Conservation (phyloP, 2,888 invertebrate species). For the Pheosia tremula region DNA sequence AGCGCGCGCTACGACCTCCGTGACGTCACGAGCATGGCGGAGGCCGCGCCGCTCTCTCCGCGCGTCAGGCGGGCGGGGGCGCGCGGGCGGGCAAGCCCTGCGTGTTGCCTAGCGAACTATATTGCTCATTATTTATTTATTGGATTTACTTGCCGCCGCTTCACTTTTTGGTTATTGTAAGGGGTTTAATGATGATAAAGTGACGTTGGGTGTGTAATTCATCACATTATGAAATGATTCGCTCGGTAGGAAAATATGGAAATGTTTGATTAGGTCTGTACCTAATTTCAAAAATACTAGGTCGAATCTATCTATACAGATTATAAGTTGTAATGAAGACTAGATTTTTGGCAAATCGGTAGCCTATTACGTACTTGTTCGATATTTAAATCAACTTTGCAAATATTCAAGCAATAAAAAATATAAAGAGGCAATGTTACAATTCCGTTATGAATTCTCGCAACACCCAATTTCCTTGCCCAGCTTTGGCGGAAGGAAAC, state of each 20-base stretch:
- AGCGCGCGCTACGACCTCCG: slow-evolving; percentile 64
- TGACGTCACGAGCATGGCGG: slow-evolving; percentile 59
- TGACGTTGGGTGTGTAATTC: slow-evolving; percentile 26
- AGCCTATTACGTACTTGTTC: too few species aligned
- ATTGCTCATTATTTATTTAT: slow-evolving; percentile 57
- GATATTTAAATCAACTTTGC: too few species aligned
- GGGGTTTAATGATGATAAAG: slow-evolving; percentile 32
- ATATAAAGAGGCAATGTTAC: too few species aligned
- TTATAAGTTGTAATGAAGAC: too few species aligned
- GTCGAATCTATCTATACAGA: too few species aligned
- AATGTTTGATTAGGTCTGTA: neutral
- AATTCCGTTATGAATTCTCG: too few species aligned
- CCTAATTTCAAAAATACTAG: too few species aligned
- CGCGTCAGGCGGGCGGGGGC: slow-evolving; percentile 16
- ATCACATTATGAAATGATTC: slow-evolving; percentile 1
- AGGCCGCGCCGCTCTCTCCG: slow-evolving; percentile 68
- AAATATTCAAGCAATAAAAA: too few species aligned
- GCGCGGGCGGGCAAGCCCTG: slow-evolving; percentile 10
- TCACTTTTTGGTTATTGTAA: slow-evolving; percentile 46
- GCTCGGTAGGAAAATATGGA: neutral
- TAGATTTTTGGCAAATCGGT: too few species aligned
- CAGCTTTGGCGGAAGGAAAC: too few species aligned
- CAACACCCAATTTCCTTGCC: too few species aligned
- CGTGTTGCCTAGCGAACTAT: slow-evolving; percentile 44
- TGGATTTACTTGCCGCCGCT: slow-evolving; percentile 45